Evolutionary conservation across 2,888 invertebrate species (phyloP).

Genomic region (Eristalis arbustorum): DNA sequence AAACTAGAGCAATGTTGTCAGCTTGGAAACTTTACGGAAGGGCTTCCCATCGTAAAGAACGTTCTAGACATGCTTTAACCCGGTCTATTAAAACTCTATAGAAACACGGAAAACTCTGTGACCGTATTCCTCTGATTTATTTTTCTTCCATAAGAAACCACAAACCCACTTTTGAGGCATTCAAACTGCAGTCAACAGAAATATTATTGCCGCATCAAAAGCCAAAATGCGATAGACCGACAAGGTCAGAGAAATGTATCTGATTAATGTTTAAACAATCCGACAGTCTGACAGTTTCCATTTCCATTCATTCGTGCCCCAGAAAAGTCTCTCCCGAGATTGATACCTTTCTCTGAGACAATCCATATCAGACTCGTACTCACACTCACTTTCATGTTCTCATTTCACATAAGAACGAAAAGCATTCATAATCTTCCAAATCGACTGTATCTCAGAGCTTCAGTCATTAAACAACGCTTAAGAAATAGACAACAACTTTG

Average conservation of each 20-base stretch:
- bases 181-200: not conserved
- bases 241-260: not conserved
- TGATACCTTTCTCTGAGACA: not conserved
- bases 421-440: not conserved
- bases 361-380: not conserved
- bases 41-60: no score
- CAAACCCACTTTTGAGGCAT: not conserved
- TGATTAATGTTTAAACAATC: not conserved
- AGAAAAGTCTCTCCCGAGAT: not conserved
- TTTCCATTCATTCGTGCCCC: not conserved
- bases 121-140: no score
- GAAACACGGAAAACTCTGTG: no score
- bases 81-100: no score
- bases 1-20: no score
- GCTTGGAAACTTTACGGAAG: no score
- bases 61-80: no score
- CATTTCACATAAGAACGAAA: not conserved
- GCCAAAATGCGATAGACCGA: not conserved
- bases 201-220: not conserved
- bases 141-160: not conserved
- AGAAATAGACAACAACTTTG: not conserved
- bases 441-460: not conserved
- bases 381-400: not conserved
- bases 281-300: not conserved
- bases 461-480: not conserved